Evolutionary conservation across 2,888 invertebrate species (phyloP).

Genomic region (Lissocephala sabroskyi): DNA sequence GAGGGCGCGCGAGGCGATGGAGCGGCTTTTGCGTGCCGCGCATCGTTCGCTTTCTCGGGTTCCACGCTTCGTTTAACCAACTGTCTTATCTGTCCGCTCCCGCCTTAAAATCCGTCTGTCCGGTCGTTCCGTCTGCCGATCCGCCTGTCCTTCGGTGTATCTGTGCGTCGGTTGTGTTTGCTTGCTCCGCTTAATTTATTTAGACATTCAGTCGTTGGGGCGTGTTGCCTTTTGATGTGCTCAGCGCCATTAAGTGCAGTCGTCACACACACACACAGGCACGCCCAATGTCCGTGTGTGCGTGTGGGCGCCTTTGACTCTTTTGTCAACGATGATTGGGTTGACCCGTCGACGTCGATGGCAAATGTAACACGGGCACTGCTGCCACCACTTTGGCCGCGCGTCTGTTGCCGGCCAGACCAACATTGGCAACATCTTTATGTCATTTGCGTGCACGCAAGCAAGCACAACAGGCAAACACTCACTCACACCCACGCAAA

Average conservation of each 20-base stretch:
- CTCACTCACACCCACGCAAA: not conserved
- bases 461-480: constrained; percentile 1
- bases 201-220: constrained; percentile 23
- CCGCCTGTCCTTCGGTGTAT: too few relatives aligned
- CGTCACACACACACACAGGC: constrained; percentile 7
- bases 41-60: constrained; percentile 1
- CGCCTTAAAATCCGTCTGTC: too few relatives aligned
- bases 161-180: constrained; percentile 1
- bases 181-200: constrained; percentile 15
- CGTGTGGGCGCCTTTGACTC: not conserved
- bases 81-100: too few relatives aligned
- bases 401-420: constrained; percentile 1
- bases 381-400: too few relatives aligned
- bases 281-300: not conserved
- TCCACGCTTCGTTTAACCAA: not conserved
- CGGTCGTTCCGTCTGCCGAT: too few relatives aligned
- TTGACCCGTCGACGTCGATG: not conserved
- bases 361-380: too few relatives aligned
- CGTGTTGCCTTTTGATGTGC: constrained; percentile 41
- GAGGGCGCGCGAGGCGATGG: too few relatives aligned
- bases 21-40: constrained; percentile 15
- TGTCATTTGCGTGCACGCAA: constrained; percentile 28
- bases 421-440: constrained; percentile 37
- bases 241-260: constrained; percentile 31
- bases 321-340: not conserved